A percentile compares a stretch with the other conserved stretches of the same genome.
Evolutionary conservation across 2,113 vertebrate species (phyloP).

Genomic region (Carlito syrichta): DNA sequence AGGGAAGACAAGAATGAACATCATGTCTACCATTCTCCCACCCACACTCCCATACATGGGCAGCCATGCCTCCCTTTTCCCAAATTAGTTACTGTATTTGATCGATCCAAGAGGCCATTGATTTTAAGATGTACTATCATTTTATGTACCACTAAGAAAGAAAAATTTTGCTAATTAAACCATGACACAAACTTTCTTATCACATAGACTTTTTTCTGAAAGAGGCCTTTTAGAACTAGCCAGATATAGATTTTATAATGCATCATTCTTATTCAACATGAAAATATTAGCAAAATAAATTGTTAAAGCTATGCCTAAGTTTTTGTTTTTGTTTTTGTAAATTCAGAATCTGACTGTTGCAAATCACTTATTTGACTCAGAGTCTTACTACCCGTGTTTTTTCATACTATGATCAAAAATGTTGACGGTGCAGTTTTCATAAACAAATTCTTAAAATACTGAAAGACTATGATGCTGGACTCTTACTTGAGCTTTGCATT

Average conservation of each 20-base stretch:
- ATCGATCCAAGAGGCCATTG: background rate
- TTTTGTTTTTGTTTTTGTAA: background rate
- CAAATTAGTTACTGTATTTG: background rate
- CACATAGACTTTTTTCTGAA: background rate
- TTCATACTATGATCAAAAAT: background rate
- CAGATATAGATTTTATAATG: background rate
- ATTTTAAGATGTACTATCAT: constrained; percentile 21
- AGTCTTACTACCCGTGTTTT: background rate
- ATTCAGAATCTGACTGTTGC: background rate
- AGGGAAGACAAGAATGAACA: background rate
- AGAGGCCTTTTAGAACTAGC: background rate
- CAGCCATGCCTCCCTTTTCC: background rate
- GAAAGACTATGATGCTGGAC: background rate
- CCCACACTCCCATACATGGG: background rate
- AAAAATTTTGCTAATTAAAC: constrained; percentile 28
- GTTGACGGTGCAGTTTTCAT: background rate
- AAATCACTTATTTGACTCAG: background rate
- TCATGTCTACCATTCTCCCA: background rate
- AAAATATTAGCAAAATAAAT: constrained; percentile 14
- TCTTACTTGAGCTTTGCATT: background rate
- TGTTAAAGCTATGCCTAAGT: background rate
- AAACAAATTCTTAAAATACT: background rate
- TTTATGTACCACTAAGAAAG: constrained; percentile 35
- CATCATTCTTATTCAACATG: background rate
- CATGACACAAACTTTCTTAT: background rate